Evolutionary conservation across 2,797 vertebrate species (phyloP).

Genomic region (Muraenolepis orangiensis): DNA sequence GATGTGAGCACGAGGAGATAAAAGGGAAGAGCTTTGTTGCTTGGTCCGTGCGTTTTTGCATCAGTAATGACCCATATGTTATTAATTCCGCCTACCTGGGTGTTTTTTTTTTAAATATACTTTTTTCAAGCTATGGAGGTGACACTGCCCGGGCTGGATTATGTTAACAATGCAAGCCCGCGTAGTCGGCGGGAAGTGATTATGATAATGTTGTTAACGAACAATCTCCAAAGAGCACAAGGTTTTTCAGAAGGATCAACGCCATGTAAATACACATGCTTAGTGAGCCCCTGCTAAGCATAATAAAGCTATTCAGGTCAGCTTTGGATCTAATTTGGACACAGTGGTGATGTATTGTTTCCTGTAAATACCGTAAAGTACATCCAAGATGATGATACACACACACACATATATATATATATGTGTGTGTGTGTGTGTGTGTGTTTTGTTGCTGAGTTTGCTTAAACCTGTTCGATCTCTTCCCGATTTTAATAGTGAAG

Average conservation of each 20-base stretch:
- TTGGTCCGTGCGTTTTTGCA: background rate
- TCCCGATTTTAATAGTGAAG: background rate
- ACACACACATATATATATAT: no score
- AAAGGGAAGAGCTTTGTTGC: background rate
- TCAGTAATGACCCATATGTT: background rate
- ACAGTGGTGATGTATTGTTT: background rate
- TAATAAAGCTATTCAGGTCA: background rate
- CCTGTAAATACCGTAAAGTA: no score
- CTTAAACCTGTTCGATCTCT: background rate
- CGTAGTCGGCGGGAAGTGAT: background rate
- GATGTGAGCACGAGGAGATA: constrained; percentile 26
- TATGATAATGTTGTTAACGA: background rate
- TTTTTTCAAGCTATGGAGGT: background rate
- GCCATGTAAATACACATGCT: background rate
- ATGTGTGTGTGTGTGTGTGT: no score
- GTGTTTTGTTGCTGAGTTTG: background rate
- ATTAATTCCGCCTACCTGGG: background rate
- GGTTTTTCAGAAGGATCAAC: background rate
- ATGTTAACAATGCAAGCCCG: background rate
- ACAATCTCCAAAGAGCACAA: background rate
- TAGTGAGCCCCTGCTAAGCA: background rate
- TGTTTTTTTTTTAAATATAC: background rate
- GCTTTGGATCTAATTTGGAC: background rate
- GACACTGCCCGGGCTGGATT: background rate
- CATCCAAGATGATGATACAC: no score